Conservation (phyloP, 2,113 vertebrate species). For the Cyprinodon tularosa region DNA sequence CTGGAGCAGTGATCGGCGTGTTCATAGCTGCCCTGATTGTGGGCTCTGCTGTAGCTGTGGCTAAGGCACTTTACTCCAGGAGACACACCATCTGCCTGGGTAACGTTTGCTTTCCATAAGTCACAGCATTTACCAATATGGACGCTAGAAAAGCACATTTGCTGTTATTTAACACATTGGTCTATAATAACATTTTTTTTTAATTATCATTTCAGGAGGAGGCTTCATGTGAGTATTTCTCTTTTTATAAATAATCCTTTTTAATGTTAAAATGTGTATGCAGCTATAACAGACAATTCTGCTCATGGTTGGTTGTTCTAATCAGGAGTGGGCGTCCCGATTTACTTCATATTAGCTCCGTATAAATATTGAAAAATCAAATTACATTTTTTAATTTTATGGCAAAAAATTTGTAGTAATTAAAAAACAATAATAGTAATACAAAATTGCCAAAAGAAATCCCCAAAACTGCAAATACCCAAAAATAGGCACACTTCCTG, state of each 20-base stretch:
- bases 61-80: conserved; percentile 63
- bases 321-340: background rate
- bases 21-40: conserved; percentile 74
- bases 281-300: background rate
- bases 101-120: conserved; percentile 35
- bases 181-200: background rate
- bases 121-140: background rate
- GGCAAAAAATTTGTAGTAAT: background rate
- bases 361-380: background rate
- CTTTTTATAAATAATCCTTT: background rate
- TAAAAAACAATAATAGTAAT: too few species aligned
- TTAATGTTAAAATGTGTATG: background rate
- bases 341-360: background rate
- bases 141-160: background rate
- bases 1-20: conserved; percentile 72
- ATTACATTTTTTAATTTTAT: background rate
- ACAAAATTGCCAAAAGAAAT: too few species aligned
- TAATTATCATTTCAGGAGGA: conserved; percentile 66
- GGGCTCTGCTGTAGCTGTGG: conserved; percentile 54
- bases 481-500: too few species aligned
- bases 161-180: background rate
- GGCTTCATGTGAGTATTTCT: conserved; percentile 74
- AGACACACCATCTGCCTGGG: conserved; percentile 77
- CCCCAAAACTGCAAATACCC: too few species aligned
- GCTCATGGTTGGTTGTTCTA: background rate